Percentiles rank a stretch among this genome's conserved stretches.
phyloP scores from a whole-genome alignment of 2,113 vertebrate species.

The Melanerpes formicivorus region DNA sequence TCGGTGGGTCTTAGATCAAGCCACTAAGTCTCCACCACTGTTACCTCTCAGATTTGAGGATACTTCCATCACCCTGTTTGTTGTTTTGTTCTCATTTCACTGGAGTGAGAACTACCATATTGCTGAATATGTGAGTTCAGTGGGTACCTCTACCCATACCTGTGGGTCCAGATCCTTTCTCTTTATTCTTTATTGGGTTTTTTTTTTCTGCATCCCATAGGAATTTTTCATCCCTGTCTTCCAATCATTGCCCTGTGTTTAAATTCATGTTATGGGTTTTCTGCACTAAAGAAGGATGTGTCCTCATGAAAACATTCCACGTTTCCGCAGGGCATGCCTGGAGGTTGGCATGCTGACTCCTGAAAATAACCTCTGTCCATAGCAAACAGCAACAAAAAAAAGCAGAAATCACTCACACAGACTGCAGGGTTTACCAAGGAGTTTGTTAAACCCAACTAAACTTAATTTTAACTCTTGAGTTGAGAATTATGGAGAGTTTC shows the following conservation, averaged over 20 bases:
- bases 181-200: background rate
- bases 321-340: conserved; percentile 35
- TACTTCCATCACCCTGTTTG: background rate
- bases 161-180: conserved; percentile 7
- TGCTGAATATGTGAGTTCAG: conserved; percentile 61
- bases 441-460: conserved; percentile 68
- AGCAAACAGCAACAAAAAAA: background rate
- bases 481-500: conserved; percentile 56
- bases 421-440: conserved; percentile 51
- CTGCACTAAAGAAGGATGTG: conserved; percentile 40
- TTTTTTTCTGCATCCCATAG: conserved; percentile 5
- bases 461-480: conserved; percentile 45
- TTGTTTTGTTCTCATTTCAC: conserved; percentile 40
- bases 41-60: conserved; percentile 11
- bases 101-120: conserved; percentile 58
- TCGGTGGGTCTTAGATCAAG: conserved; percentile 59
- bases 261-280: conserved; percentile 27
- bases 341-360: conserved; percentile 37
- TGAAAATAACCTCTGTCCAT: conserved; percentile 60
- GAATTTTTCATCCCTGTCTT: conserved; percentile 35
- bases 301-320: conserved; percentile 47
- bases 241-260: conserved; percentile 34
- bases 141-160: background rate
- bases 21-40: background rate
- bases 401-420: conserved; percentile 58